These are phyloP conservation scores for Eupithecia tripunctaria DNA, from an alignment of 2,888 invertebrate genomes.

Conservation along the genomic window DNA sequence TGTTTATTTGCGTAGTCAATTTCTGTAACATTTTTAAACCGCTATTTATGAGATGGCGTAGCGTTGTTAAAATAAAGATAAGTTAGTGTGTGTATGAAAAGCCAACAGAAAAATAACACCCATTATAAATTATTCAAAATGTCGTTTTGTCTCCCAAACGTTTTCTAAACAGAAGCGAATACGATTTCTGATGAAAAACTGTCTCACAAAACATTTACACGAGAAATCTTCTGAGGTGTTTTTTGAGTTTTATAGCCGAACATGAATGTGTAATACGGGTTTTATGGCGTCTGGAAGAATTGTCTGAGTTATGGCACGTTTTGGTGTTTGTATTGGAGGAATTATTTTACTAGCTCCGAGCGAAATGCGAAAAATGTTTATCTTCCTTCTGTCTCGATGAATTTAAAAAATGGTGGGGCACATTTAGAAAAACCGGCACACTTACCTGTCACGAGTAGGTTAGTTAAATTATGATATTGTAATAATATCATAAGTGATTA, in stretches of 20 bases:
- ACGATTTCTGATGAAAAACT: constrained; percentile 11
- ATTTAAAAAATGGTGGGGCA: neutral
- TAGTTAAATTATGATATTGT: no score
- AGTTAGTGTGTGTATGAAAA: no score
- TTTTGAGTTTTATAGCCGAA: constrained; percentile 50
- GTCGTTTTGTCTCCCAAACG: neutral
- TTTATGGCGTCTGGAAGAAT: constrained; percentile 33
- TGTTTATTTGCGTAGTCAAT: no score
- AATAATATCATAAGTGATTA: no score
- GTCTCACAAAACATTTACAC: constrained; percentile 46
- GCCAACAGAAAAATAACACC: neutral
- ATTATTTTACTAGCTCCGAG: constrained; percentile 14
- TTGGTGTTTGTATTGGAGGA: constrained; percentile 15
- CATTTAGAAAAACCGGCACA: no score
- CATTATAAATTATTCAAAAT: neutral
- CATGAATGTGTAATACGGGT: constrained; percentile 30
- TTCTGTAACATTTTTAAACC: no score
- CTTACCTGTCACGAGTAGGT: no score
- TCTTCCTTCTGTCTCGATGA: neutral
- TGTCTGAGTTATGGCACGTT: constrained; percentile 25
- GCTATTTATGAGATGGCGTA: no score
- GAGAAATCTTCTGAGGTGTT: constrained; percentile 49
- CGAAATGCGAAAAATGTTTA: neutral
- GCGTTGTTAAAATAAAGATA: no score
- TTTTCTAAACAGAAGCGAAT: neutral